These are phyloP conservation scores for Macrophya annulata DNA, from an alignment of 2,888 invertebrate genomes.

Conservation along the genomic window DNA sequence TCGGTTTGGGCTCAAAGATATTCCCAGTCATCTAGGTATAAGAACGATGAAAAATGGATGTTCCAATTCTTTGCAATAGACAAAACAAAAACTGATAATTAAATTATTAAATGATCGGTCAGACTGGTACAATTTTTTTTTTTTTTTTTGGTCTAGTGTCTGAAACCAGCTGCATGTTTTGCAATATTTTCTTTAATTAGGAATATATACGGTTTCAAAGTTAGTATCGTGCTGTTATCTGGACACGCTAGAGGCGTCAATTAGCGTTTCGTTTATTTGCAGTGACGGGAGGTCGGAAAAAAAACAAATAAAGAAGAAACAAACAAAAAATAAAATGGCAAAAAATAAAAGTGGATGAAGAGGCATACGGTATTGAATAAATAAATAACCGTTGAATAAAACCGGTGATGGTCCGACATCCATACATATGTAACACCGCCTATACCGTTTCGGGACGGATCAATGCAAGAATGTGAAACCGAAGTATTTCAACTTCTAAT, in stretches of 20 bases:
- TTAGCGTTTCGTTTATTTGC: constrained; percentile 42
- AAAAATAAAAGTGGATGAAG: background rate
- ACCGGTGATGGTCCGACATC: background rate
- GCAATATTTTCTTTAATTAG: constrained; percentile 16
- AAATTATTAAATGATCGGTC: background rate
- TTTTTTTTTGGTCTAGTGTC: background rate
- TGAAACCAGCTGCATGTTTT: background rate
- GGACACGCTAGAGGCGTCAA: constrained; percentile 18
- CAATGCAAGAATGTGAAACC: background rate
- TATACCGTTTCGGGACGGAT: background rate
- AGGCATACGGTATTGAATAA: background rate
- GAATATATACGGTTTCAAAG: background rate
- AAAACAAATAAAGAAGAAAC: background rate
- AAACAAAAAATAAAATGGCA: background rate
- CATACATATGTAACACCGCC: background rate
- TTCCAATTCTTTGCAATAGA: constrained; percentile 6
- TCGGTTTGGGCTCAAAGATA: background rate
- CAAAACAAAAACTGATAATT: background rate
- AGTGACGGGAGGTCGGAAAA: background rate
- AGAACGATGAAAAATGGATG: constrained; percentile 3
- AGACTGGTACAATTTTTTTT: no score
- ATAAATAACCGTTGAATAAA: background rate
- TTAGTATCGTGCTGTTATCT: background rate
- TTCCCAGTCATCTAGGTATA: background rate
- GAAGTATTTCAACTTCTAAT: no score